Evolutionary conservation across 1,140 invertebrate genomes (phyloP), one percentile per base, ranked within the genome.

Genomic region (Aphidius gifuensis): DNA sequence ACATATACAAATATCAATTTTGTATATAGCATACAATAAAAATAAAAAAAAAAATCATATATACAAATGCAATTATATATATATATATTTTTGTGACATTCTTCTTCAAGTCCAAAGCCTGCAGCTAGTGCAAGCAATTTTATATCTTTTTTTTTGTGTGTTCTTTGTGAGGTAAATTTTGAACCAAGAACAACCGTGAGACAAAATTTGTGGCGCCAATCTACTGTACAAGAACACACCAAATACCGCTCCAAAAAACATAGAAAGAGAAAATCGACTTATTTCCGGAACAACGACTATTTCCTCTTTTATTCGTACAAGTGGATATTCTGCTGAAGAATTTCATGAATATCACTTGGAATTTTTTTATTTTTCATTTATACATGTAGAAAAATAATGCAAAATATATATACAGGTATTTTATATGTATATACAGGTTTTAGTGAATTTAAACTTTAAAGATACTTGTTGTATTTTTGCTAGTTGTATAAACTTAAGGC

Each of bases 261-360:
- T 21, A 21, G 44, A 21, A 39, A 58, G 5, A 51, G 39, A 45
- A 38, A 60, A 60, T 60, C 58, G 58, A 60, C 58, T 60, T 60
- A 60, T 60, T 60, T 60, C 58, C 58, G 58, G 58, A 48, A 60
- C 48, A 60, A 32, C 48, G 58, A 60, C 45, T 59, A 60, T 60
- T 47, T 49, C 42, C 58, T 42, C 48, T 48, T 60, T 60, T 60
- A 60, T 60, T 60, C 58, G 58, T 60, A 60, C 58, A 60, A 60
- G 58, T 60, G 49, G 58, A 60, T 60, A 60, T 60, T 51, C 58
- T 40, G 58, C 58, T 60, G 40, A 51, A 60, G 58, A 53, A 60
- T 3, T 60, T 60, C 58, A 60, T 60, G 58, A 60, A 60, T 60
- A 55, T 55, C 53, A 40, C 53, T 55, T 16, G 16, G 16, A 16